Base-by-base conservation (phyloP, 2,888 invertebrate species). In the Venustoraphidia nigricollis region DNA sequence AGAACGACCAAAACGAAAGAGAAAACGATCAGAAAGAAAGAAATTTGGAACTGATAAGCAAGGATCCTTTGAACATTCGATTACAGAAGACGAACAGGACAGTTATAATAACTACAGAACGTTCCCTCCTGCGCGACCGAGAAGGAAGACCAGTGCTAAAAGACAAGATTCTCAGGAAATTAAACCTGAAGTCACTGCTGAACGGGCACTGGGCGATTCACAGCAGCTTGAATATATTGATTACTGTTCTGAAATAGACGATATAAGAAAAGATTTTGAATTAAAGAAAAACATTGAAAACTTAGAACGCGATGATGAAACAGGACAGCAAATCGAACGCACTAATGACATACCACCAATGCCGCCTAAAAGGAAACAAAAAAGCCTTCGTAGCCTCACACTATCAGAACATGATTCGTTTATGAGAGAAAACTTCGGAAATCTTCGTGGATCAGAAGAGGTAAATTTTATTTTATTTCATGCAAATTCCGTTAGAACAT, bases 121-220 rank as follows among this genome's bases (percentile, higher is more conserved):
- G 59, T 72, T 71, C 61, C 70, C 70, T 43, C 76, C 77, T 8
- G 69, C 73, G 10, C 66, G 76, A 53, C 77, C 77, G 14, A 75
- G 71, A 47, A 65, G 76, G 54, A 70, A 70, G 37, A 76, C 74
- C 55, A 70, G 72, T 6, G 6, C 5, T 27, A 51, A 58, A 58
- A 44, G 52, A 44, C 34, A 59, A 53, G 45, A 53, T 55, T 40
- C 41, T 47, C 3, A 54, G 54, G 11, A 47, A 51, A 13, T 41
- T 37, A 27, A 27, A 27, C 56, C 69, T 69, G 66, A 71, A 71
- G 58, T 69, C 3, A 27, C 27, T 27, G 6, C 27, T 27, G 27
- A 27, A 27, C 27, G 27, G 6, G 27, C 27, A 27, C 6, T 27
- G 27, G 27, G 27, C 27, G 27, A 27, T 27, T 3, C 27, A 27